Percentiles rank a stretch among this genome's conserved stretches.
Evolutionary conservation across 2,888 invertebrate genomes (phyloP).

Genomic region (Watsonalla cultraria): DNA sequence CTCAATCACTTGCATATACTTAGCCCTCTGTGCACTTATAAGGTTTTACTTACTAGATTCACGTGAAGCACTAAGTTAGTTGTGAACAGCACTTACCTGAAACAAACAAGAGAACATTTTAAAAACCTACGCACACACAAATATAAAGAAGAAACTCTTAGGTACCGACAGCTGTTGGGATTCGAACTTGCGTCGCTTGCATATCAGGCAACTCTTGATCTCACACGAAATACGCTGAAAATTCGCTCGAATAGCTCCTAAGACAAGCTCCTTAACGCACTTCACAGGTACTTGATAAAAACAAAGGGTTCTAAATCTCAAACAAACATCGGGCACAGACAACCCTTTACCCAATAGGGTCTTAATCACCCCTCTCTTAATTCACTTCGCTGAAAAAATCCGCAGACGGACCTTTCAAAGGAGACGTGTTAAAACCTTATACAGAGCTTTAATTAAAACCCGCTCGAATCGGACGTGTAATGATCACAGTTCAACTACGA

Average conservation of each 20-base stretch:
- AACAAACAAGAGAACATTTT: conserved; percentile 15
- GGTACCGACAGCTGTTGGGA: no score
- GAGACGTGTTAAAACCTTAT: conserved; percentile 72
- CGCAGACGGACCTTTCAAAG: conserved; percentile 49
- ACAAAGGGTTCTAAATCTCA: conserved; percentile 5
- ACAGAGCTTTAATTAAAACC: conserved; percentile 73
- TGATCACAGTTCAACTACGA: conserved; percentile 3
- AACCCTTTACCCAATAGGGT: conserved; percentile 24
- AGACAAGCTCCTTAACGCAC: not conserved
- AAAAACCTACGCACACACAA: no score
- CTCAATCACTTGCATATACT: no score
- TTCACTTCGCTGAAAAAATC: conserved; percentile 37
- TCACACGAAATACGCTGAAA: no score
- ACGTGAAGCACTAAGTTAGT: no score
- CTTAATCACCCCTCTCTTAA: conserved; percentile 32
- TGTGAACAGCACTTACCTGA: conserved; percentile 17
- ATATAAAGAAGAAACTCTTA: no score
- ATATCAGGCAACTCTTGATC: not conserved
- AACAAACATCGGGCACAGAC: conserved; percentile 25
- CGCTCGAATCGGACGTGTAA: conserved; percentile 28
- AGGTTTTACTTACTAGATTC: no score
- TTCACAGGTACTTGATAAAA: not conserved
- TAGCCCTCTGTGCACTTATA: no score
- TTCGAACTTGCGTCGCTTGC: not conserved
- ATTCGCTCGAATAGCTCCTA: no score